Base-by-base conservation (phyloP, 2,797 vertebrate genomes). In the Tachyglossus aculeatus region DNA sequence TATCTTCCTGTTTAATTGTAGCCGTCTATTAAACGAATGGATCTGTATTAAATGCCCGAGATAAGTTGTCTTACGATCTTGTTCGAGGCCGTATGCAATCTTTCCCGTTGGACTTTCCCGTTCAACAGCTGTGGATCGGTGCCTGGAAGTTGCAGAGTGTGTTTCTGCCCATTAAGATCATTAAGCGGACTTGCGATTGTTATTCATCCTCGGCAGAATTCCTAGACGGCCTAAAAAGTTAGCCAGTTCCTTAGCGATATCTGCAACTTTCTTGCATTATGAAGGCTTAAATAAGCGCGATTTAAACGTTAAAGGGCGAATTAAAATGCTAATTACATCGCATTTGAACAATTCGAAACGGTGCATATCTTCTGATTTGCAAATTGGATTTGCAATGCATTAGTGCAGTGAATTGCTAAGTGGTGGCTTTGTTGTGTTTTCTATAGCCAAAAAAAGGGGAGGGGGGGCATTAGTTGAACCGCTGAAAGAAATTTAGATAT, bases 381-480 rank as follows among this genome's bases (percentile, higher is more conserved):
- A 97, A 97, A 97, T 96, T 94, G 95, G 95, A 97, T 97, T 96
- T 97, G 94, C 92, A 81, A 93, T 93, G 94, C 94, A 95, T 95
- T 92, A 89, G 90, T 86, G 86, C 76, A 86, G 82, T 93, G 93
- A 95, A 92, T 90, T 88, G 94, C 82, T 73, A 86, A 85, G 84
- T 79, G 74, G 82, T 68, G 83, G 70, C 82, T 87, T 82, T 69
- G 83, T 89, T 84, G 74, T 84, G 73, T 71, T 73, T 88, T 84
- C 81, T 81, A 69, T 72, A 74, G 86, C 63, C 47, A 69, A 72
- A 55, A 88, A 82, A 68, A 1, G 2, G 22, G 16, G 51, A 24
- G 55, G 9, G 59, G 72, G 76, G 61, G 80, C 79, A 27, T 83
- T 71, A 36, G 81, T 78, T 66, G 74, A 84, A 80, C 59, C 66